Conservation (phyloP, 1,140 invertebrate genomes). For the Argopecten irradians region DNA sequence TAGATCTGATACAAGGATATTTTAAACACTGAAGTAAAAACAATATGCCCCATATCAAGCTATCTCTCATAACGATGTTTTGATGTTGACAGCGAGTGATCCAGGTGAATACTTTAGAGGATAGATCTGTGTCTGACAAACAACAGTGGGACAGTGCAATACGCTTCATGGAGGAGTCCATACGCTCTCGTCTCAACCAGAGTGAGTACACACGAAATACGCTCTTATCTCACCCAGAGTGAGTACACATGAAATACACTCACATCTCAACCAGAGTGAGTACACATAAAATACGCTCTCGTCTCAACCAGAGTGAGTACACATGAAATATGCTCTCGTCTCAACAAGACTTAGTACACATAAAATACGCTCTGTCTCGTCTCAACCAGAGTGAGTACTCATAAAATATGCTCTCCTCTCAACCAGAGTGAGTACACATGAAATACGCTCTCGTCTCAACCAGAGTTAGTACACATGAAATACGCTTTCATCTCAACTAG, state of each 20-base stretch:
- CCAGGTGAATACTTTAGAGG: conserved; percentile 96
- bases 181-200: conserved; percentile 86
- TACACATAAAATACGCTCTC: too few species aligned
- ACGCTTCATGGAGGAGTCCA: conserved; percentile 89
- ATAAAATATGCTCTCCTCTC: too few species aligned
- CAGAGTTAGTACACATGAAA: too few species aligned
- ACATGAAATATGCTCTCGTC: not conserved
- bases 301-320: too few species aligned
- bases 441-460: too few species aligned
- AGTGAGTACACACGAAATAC: conserved; percentile 65
- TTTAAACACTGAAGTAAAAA: too few species aligned
- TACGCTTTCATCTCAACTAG: too few species aligned
- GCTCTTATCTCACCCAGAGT: not conserved
- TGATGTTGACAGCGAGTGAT: conserved; percentile 87
- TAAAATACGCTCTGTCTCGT: not conserved
- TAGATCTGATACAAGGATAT: too few species aligned
- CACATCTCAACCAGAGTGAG: not conserved
- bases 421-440: too few species aligned
- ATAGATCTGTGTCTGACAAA: conserved; percentile 93
- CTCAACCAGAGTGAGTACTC: too few species aligned
- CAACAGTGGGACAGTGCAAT: conserved; percentile 96
- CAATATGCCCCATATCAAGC: too few species aligned
- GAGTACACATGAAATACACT: not conserved
- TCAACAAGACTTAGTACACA: not conserved
- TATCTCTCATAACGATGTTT: not conserved